phyloP scores from a whole-genome alignment of 2,113 vertebrate species.

The Antennarius striatus region DNA sequence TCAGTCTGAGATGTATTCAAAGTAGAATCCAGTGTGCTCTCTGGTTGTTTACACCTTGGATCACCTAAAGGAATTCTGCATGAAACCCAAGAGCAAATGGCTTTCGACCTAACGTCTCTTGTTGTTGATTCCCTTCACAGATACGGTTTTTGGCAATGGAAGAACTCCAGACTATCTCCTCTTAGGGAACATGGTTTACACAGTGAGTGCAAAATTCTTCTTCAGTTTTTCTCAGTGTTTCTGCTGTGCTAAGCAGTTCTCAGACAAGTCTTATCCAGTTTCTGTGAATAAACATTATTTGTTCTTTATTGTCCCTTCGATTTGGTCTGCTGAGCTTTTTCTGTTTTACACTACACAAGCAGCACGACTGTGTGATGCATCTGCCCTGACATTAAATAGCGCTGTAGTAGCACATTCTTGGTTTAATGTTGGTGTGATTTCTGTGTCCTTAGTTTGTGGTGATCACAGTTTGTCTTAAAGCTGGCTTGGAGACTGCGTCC shows the following conservation, averaged over 20 bases:
- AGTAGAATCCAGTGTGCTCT: conserved; percentile 11
- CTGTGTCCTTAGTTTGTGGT: conserved; percentile 90
- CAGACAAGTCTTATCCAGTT: conserved; percentile 30
- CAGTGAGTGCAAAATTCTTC: conserved; percentile 83
- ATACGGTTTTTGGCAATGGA: conserved; percentile 92
- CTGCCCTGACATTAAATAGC: neutral
- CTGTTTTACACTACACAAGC: neutral
- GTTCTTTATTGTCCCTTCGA: conserved; percentile 2
- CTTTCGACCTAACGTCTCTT: conserved; percentile 58
- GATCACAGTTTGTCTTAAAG: conserved; percentile 99
- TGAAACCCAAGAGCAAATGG: conserved; percentile 28
- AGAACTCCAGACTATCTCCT: conserved; percentile 95
- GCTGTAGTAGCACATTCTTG: neutral
- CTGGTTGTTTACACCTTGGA: conserved; percentile 35
- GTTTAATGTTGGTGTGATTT: conserved; percentile 42
- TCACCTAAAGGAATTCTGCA: conserved; percentile 50
- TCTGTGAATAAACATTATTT: conserved; percentile 15
- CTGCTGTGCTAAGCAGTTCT: conserved; percentile 26
- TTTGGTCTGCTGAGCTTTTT: conserved; percentile 6
- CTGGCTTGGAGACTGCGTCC: conserved; percentile 94
- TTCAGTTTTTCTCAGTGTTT: conserved; percentile 25
- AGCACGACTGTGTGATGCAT: neutral
- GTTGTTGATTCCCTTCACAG: conserved; percentile 79
- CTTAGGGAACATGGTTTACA: conserved; percentile 97
- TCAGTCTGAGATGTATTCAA: conserved; percentile 18